phyloP scores from a whole-genome alignment of 1,140 invertebrate species.

The Drosophila bocki region DNA sequence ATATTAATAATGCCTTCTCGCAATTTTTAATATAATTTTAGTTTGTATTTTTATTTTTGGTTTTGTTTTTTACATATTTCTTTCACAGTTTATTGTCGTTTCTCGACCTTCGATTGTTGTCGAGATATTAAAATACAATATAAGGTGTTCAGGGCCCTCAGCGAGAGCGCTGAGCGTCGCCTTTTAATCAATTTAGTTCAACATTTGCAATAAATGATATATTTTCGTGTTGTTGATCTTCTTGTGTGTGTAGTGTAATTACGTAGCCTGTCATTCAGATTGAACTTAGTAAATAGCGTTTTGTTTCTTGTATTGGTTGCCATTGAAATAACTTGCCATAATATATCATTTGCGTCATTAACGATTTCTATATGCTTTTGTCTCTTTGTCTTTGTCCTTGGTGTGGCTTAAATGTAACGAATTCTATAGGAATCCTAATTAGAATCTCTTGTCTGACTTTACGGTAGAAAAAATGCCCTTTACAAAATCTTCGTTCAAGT shows the following conservation, averaged over 20 bases:
- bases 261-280: conserved; percentile 64
- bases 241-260: conserved; percentile 55
- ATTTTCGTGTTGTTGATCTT: conserved; percentile 59
- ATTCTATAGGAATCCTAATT: conserved; percentile 65
- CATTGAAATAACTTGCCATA: conserved; percentile 72
- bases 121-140: conserved; percentile 85
- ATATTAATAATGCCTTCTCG: conserved; percentile 65
- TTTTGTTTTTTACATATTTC: conserved; percentile 77
- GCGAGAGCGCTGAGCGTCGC: conserved; percentile 49
- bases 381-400: conserved; percentile 32
- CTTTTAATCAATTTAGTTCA: conserved; percentile 50
- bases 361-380: conserved; percentile 66
- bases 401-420: conserved; percentile 52
- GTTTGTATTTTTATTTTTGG: conserved; percentile 53
- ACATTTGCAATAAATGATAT: conserved; percentile 81
- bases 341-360: conserved; percentile 73
- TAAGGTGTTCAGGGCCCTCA: conserved; percentile 60
- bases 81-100: conserved; percentile 85
- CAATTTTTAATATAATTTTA: conserved; percentile 79
- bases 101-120: conserved; percentile 84
- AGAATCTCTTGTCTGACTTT: conserved; percentile 44
- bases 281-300: conserved; percentile 72
- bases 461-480: conserved; percentile 49
- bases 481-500: not conserved
- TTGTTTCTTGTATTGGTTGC: conserved; percentile 43